Evolutionary conservation across 1,140 invertebrate species (phyloP), one percentile per base, ranked within the genome.

Genomic region (Platyura marginata): DNA sequence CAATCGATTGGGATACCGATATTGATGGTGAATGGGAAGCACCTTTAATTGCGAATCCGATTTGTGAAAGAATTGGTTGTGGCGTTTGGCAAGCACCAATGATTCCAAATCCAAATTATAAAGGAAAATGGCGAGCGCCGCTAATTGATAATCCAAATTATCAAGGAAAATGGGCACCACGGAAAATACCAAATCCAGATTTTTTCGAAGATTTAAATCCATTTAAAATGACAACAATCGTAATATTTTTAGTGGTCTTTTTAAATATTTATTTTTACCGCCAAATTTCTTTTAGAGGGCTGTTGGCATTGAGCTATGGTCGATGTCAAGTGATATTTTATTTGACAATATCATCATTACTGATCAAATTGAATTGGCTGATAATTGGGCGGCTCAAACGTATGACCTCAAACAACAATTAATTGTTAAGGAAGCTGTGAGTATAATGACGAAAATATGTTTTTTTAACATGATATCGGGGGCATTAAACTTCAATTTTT

Each of bases 1-100:
- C 93, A 0, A 72, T 74, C 1, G 93, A 98, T 61, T 98, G 94
- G 94, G 94, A 98, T 65, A 75, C 83, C 38, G 90, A 95, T 48
- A 98, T 98, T 79, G 95, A 98, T 67, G 95, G 95, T 1, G 83
- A 89, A 61, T 98, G 94, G 93, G 95, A 98, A 65, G 78, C 95
- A 15, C 86, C 93, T 1, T 67, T 92, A 41, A 79, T 97, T 22
- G 73, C 78, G 45, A 98, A 99, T 68, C 89, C 92, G 0, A 72
- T 71, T n/a, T 97, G 92, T 59, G 69, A 71, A 49, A 69, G 77
- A 47, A 69, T 79, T 3, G 94, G 95, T 3, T 98, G 95, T 69
- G 95, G 95, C 2, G 64, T 72, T 43, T 98, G 94, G 84, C 79
- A 77, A 49, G 68, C 83, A 37, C 84, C 88, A 13, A 67, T 80